These are phyloP conservation scores for Thryonomys swinderianus DNA, from an alignment of 2,113 vertebrate genomes.

Conservation along the genomic window DNA sequence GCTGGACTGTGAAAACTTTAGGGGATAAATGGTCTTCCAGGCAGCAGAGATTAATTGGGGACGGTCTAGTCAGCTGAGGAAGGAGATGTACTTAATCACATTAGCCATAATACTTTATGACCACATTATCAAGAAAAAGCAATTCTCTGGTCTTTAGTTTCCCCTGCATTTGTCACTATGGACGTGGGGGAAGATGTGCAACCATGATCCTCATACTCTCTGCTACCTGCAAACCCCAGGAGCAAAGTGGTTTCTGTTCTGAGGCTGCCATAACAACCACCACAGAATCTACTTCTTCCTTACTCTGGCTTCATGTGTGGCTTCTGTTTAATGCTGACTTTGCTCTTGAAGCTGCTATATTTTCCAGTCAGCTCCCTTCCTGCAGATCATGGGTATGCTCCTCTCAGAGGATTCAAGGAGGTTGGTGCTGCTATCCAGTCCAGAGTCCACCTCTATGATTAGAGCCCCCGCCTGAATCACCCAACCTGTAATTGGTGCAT, in stretches of 20 bases:
- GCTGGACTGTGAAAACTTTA: not conserved
- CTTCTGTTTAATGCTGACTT: not conserved
- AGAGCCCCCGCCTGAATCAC: no score
- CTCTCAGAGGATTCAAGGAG: not conserved
- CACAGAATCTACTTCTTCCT: not conserved
- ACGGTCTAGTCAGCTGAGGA: no score
- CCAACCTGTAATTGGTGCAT: accelerated
- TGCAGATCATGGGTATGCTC: no score
- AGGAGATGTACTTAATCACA: not conserved
- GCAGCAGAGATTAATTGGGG: no score
- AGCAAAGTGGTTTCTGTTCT: not conserved
- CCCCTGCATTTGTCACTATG: no score
- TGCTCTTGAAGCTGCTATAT: not conserved
- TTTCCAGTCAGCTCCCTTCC: not conserved
- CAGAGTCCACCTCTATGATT: accelerated
- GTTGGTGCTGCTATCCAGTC: not conserved
- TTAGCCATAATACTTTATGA: not conserved
- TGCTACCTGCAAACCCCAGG: not conserved
- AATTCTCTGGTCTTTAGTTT: not conserved
- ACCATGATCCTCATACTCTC: not conserved
- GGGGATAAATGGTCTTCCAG: no score
- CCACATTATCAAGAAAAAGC: not conserved
- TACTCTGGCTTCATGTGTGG: not conserved
- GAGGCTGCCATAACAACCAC: no score
- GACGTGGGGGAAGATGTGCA: not conserved